Evolutionary conservation across 2,797 vertebrate genomes (phyloP), one percentile per base, ranked within the genome.

Genomic region (Pangasius krempfi): DNA sequence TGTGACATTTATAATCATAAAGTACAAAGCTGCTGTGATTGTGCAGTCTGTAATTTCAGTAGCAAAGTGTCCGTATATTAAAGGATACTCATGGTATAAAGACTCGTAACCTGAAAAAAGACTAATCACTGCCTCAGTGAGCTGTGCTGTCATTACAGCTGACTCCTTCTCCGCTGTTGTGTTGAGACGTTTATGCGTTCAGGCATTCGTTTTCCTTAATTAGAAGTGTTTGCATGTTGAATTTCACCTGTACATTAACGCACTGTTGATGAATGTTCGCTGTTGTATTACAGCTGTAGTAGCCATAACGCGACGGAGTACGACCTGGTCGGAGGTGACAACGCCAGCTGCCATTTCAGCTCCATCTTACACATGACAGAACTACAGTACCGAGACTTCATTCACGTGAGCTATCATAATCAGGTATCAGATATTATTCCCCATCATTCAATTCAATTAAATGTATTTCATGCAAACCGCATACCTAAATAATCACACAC

Each of bases 361-460:
- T 97, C 99, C 40, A 40, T 40, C 40, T 5, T 40, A 5, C 96
- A 96, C 54, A 98, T 94, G 37, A 99, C 98, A 0, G 97, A 97
- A 33, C 95, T 99, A 54, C 98, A 99, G 93, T 97, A 99, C 93
- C 94, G 98, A 93, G 99, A 99, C 93, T 99, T 99, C 94, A 98
- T 99, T 92, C 92, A 98, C 85, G 95, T 99, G 92, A 98, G 97
- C 95, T 98, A 98, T 88, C 99, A 99, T 85, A 98, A 99, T 95
- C 97, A 97, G 97, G 98, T 99, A 92, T 81, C 22, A 2, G 22
- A 37, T 44, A 56, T 5, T 44, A 44, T 44, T 62, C 60, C 25
- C 22, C 25, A 25, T 60, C 58, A 25, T 2, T 64, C 60, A 64
- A 1, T 64, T 27, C 2, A 64, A n/a, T 66, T 1, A 66, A 4